Evolutionary conservation across 2,113 vertebrate species (phyloP), one percentile per base, ranked within the genome.

Genomic region (Nycticorax nycticorax): DNA sequence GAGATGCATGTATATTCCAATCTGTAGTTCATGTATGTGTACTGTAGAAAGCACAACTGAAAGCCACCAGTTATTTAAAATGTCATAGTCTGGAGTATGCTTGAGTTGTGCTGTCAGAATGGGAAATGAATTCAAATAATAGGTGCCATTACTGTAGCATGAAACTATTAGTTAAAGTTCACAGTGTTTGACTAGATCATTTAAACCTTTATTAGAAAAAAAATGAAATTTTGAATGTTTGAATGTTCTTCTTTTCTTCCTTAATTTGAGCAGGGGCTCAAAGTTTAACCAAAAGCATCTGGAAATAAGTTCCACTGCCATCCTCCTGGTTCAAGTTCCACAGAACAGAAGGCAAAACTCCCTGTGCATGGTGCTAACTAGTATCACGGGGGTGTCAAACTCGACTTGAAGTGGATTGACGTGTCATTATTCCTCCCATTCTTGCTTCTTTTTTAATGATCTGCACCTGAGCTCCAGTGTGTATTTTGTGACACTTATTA

Each of bases 101-200:
- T 75, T 88, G 93, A 91, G 76, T 94, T 97, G 35, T 93, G n/a
- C 77, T 96, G 75, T 84, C 73, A 96, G 47, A 63, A 76, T 93
- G 64, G 85, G 81, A 95, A 97, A 91, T 41, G 89, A 92, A 96
- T 92, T 97, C 78, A 96, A 94, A 76, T 96, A 97, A 96, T 92
- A 97, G 67, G 24, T 95, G 95, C 41, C 94, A 94, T 97, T 90
- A 89, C n/a, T 76, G 73, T 85, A 89, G 64, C 85, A 92, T 88
- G 93, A 97, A 96, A 97, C 93, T 95, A 76, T 95, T 92, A 92
- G 82, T 83, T 96, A 95, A 97, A 97, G 96, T 97, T 98, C 97
- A 95, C n/a, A 28, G 63, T 89, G 68, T 62, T 93, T 97, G 84
- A 92, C 48, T 95, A 79, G 39, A 93, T 95, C 32, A 93, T 90